These are phyloP conservation scores for Colossoma macropomum DNA, from an alignment of 2,113 vertebrate species.

Conservation along the genomic window DNA sequence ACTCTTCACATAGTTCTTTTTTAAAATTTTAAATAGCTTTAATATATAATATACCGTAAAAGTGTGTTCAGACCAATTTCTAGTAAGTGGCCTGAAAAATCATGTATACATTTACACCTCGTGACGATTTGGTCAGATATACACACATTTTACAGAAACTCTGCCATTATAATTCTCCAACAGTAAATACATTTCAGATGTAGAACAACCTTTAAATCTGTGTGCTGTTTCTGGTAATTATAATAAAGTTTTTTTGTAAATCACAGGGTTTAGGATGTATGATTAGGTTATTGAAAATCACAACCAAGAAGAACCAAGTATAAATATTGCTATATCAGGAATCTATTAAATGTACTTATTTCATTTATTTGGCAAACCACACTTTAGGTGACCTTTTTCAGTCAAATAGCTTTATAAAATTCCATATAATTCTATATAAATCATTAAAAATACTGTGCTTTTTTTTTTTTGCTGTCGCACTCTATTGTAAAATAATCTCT, in stretches of 20 bases:
- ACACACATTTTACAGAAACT: slow-evolving; percentile 87
- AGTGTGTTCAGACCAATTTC: slow-evolving; percentile 71
- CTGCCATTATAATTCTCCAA: slow-evolving; percentile 76
- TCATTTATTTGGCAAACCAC: slow-evolving; percentile 78
- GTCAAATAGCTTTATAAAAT: slow-evolving; percentile 79
- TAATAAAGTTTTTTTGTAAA: slow-evolving; percentile 1
- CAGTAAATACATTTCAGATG: slow-evolving; percentile 83
- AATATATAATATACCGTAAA: slow-evolving; percentile 76
- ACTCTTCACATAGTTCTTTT: slow-evolving; percentile 79
- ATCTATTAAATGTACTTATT: slow-evolving; percentile 65
- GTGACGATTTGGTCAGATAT: slow-evolving; percentile 80
- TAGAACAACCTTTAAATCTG: slow-evolving; percentile 59
- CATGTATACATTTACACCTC: slow-evolving; percentile 85
- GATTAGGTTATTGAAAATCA: slow-evolving; percentile 59
- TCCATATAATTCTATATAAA: slow-evolving; percentile 82
- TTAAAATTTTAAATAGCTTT: slow-evolving; percentile 55
- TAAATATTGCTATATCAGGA: slow-evolving; percentile 80
- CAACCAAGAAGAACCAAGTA: slow-evolving; percentile 74
- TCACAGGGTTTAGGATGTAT: slow-evolving; percentile 39
- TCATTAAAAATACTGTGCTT: slow-evolving; percentile 85
- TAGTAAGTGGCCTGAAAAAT: slow-evolving; percentile 79
- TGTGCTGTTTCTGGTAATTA: slow-evolving; percentile 25
- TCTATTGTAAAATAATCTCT: slow-evolving; percentile 67
- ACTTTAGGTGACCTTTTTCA: slow-evolving; percentile 65
- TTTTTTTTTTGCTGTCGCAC: slow-evolving; percentile 46